phyloP scores from a whole-genome alignment of 64 coral and sea anemone species.

The Pocillopora verrucosa region DNA sequence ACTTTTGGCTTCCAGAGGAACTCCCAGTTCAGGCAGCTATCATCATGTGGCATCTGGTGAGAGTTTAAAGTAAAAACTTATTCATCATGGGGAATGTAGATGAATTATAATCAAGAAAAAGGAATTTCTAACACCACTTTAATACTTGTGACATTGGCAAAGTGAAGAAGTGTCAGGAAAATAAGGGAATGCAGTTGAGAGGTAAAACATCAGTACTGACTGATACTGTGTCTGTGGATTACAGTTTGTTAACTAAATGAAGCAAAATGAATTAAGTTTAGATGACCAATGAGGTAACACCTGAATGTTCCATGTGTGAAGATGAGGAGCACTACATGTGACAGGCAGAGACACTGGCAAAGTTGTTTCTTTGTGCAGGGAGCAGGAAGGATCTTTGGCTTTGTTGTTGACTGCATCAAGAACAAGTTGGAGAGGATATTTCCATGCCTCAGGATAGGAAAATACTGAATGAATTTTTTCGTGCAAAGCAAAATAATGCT shows the following conservation, averaged over 20 bases:
- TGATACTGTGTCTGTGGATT: not conserved
- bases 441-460: slow-evolving; percentile 52
- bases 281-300: not conserved
- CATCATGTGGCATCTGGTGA: slow-evolving; percentile 12
- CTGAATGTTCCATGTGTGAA: slow-evolving; percentile 53
- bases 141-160: too few species aligned
- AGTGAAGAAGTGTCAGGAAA: too few species aligned
- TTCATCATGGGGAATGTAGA: too few species aligned
- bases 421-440: slow-evolving; percentile 56
- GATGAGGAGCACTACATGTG: slow-evolving; percentile 35
- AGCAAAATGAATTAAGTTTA: too few species aligned
- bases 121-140: too few species aligned
- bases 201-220: not conserved
- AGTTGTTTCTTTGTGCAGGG: not conserved
- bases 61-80: not conserved
- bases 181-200: not conserved
- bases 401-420: not conserved
- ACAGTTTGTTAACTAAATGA: too few species aligned
- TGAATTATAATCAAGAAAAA: too few species aligned
- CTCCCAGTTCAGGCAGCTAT: not conserved
- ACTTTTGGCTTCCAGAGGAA: slow-evolving; percentile 47
- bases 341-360: slow-evolving; percentile 49
- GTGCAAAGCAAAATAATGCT: not conserved
- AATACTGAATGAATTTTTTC: slow-evolving; percentile 28
- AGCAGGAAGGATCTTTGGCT: not conserved